These are phyloP conservation scores for Cerceris rybyensis DNA, from an alignment of 2,888 invertebrate genomes.

Conservation along the genomic window DNA sequence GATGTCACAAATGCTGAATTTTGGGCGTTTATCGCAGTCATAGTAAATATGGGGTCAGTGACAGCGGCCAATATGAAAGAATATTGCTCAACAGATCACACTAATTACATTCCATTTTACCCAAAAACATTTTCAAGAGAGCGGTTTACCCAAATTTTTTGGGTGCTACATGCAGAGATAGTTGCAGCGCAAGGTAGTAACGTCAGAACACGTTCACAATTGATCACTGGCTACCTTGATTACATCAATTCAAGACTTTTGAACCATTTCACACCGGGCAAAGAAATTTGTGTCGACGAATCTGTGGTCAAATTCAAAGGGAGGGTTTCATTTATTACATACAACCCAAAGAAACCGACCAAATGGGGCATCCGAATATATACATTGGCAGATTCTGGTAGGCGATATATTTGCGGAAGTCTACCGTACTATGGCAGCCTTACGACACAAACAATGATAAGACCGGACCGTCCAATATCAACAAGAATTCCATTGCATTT, in stretches of 20 bases:
- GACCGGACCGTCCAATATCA: too few relatives aligned
- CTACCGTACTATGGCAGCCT: constrained; percentile 35
- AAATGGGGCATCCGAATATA: not conserved
- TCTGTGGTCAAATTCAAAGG: constrained; percentile 51
- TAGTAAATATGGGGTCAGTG: constrained; percentile 55
- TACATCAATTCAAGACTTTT: constrained; percentile 34
- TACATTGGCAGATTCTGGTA: constrained; percentile 18
- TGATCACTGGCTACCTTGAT: constrained; percentile 23
- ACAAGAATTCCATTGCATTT: constrained; percentile 48
- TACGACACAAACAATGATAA: constrained; percentile 23
- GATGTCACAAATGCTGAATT: too few relatives aligned
- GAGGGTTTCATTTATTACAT: constrained; percentile 45
- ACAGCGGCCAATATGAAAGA: constrained; percentile 40
- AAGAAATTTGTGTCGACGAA: not conserved
- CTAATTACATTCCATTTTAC: constrained; percentile 41
- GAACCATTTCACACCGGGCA: constrained; percentile 26
- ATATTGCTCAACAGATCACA: constrained; percentile 39
- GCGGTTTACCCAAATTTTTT: constrained; percentile 45
- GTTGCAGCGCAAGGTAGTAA: constrained; percentile 6
- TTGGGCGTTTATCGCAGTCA: not conserved
- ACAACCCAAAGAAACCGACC: constrained; percentile 1
- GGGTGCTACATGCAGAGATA: constrained; percentile 42
- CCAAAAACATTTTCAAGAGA: constrained; percentile 37
- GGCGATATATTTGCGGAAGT: constrained; percentile 20
- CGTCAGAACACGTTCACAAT: constrained; percentile 28